Percentiles rank a stretch among this genome's conserved stretches.
Evolutionary conservation across 2,888 invertebrate genomes (phyloP).

Genomic region (Coecobrya sp.): DNA sequence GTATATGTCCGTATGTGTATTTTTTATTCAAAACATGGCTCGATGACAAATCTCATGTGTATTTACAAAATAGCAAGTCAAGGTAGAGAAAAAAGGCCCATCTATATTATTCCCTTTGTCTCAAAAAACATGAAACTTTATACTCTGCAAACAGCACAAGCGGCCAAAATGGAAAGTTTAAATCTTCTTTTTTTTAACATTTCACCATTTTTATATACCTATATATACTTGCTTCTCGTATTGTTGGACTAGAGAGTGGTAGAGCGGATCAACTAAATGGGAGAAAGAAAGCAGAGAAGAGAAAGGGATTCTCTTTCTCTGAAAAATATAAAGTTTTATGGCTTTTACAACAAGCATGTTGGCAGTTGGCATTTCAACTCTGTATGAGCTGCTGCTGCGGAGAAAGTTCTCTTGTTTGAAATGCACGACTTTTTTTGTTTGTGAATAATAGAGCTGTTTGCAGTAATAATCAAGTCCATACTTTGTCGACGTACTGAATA

Average conservation of each 20-base stretch:
- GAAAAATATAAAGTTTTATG: not conserved
- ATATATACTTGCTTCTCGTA: no score
- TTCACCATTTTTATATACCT: no score
- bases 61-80: constrained; percentile 49
- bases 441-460: constrained; percentile 17
- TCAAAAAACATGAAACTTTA: not conserved
- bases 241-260: not conserved
- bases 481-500: not conserved
- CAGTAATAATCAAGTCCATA: constrained; percentile 30
- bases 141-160: not conserved
- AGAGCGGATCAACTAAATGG: not conserved
- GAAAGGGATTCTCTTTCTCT: not conserved
- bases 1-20: not conserved
- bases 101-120: constrained; percentile 1
- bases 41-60: constrained; percentile 67
- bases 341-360: constrained; percentile 9
- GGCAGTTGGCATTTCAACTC: constrained; percentile 9
- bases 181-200: not conserved
- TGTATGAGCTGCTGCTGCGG: not conserved
- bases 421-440: not conserved
- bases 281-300: not conserved
- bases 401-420: not conserved
- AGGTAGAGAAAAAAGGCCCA: constrained; percentile 3
- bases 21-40: constrained; percentile 65
- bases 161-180: not conserved